phyloP scores from a whole-genome alignment of 2,797 vertebrate species.

The Microtus californicus region DNA sequence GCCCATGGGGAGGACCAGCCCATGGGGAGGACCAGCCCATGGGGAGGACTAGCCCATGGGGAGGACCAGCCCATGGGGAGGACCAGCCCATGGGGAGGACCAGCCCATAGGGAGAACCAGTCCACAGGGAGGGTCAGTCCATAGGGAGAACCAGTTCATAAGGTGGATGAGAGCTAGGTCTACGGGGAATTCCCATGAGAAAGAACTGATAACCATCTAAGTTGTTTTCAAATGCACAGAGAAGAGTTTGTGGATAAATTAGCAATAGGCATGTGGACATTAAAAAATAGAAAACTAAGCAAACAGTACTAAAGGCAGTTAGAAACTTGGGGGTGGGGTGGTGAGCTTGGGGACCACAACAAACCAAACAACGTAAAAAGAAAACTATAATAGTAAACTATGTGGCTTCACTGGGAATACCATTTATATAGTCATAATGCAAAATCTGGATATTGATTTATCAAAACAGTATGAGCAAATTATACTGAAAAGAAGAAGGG shows the following conservation, averaged over 20 bases:
- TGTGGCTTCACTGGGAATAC: not conserved
- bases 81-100: accelerated
- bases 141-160: too few relatives aligned
- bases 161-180: accelerated
- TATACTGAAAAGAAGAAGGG: not conserved
- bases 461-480: not conserved
- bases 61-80: too few relatives aligned
- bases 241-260: not conserved
- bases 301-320: conserved; percentile 35
- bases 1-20: too few relatives aligned
- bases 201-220: not conserved
- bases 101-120: not conserved
- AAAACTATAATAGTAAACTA: not conserved
- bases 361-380: not conserved
- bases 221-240: not conserved
- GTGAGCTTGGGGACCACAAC: not conserved
- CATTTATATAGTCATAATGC: not conserved
- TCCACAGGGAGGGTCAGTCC: too few relatives aligned
- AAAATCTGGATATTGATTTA: not conserved
- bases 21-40: not conserved
- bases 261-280: not conserved
- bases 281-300: conserved; percentile 20
- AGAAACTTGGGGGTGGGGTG: not conserved
- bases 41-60: accelerated
- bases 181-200: not conserved